Evolutionary conservation across 2,797 vertebrate genomes (phyloP).

Genomic region (Spinibarbus caldwelli): DNA sequence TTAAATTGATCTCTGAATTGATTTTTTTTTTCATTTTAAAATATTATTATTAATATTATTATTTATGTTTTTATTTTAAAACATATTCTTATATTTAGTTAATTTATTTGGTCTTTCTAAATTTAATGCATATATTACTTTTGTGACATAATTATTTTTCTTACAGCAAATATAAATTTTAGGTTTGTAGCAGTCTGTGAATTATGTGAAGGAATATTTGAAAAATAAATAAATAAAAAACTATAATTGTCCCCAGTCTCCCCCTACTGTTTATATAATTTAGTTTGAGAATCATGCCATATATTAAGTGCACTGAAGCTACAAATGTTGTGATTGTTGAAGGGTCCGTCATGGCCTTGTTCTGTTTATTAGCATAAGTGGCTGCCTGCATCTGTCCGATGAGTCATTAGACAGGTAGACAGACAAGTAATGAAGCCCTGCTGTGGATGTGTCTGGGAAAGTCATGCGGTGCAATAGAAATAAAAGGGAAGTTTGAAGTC

Average conservation of each 20-base stretch:
- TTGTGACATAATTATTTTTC: too few species aligned
- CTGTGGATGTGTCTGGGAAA: constrained; percentile 33
- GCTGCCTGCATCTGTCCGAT: constrained; percentile 13
- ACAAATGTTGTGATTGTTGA: constrained; percentile 1
- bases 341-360: background rate
- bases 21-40: too few species aligned
- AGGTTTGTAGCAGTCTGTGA: too few species aligned
- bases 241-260: background rate
- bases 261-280: background rate
- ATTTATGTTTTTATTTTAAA: too few species aligned
- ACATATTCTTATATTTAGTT: too few species aligned
- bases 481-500: constrained; percentile 22
- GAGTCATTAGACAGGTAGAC: constrained; percentile 42
- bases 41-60: too few species aligned
- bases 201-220: too few species aligned
- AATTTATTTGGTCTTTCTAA: too few species aligned
- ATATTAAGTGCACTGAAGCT: background rate
- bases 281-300: background rate
- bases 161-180: too few species aligned
- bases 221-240: too few species aligned
- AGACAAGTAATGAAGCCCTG: constrained; percentile 44
- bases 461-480: constrained; percentile 30
- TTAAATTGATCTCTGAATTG: too few species aligned
- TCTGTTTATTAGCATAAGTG: constrained; percentile 34
- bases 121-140: too few species aligned